Base-by-base conservation (phyloP, 2,888 invertebrate species). In the Leptinotarsa juncta region DNA sequence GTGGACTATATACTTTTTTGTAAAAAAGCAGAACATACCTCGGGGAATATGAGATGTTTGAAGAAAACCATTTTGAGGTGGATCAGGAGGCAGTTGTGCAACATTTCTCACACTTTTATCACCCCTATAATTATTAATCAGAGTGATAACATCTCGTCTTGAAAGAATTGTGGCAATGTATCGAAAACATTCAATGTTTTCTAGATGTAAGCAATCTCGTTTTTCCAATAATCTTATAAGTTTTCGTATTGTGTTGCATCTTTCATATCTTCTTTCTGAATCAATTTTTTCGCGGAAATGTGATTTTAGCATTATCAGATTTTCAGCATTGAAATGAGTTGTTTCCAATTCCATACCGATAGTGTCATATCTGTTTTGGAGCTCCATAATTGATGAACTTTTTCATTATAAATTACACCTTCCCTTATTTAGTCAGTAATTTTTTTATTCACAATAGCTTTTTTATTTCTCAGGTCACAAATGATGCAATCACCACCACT, bases 151-250 rank as follows among this genome's bases (percentile, higher is more conserved):
- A 71, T 71, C 66, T 55, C 20, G 23, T 14, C 49, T 68, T 4
- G 49, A 2, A n/a, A 80, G 67, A 10, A 51, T 14, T 53, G 2
- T 4, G 4, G 79, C 79, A 65, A 85, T 82, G 15, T 80, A 75
- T 62, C 50, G 23, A 16, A 86, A 74, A 49, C 74, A 42, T 7
- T 53, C 48, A 16, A 81, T 70, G 68, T 83, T 74, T 0, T 80
- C 74, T 57, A 74, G 68, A 66, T 81, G 83, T 4, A 85, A 32
- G 23, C 75, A 55, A 73, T 83, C 82, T 60, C 84, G 67, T 78
- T 84, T 85, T 78, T 84, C 82, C 18, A 86, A 77, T 14, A 84
- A 66, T 49, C 69, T 77, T 2, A 86, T 42, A 15, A 86, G 70
- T 16, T 80, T 76, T 1, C 12, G 7, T 2, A 85, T 5, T 49